phyloP scores from a whole-genome alignment of 2,888 invertebrate species.

The Brenthis ino region DNA sequence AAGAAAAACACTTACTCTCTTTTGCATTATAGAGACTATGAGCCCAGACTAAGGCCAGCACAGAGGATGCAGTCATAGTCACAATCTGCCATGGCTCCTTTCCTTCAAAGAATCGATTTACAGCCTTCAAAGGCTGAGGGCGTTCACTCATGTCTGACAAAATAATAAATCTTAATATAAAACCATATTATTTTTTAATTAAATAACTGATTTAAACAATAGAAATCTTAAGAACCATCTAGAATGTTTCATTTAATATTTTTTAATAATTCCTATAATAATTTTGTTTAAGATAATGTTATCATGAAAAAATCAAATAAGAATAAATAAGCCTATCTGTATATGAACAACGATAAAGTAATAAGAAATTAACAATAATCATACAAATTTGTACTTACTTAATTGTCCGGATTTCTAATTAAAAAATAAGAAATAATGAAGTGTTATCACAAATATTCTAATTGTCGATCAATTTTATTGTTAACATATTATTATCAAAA shows the following conservation, averaged over 20 bases:
- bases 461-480: slow-evolving; percentile 26
- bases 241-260: neutral
- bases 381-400: neutral
- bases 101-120: slow-evolving; percentile 84
- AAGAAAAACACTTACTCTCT: slow-evolving; percentile 82
- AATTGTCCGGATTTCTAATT: slow-evolving; percentile 3
- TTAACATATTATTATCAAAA: slow-evolving; percentile 22
- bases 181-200: too few relatives aligned
- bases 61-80: slow-evolving; percentile 88
- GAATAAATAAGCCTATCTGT: neutral
- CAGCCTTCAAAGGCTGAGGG: slow-evolving; percentile 69
- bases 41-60: slow-evolving; percentile 87
- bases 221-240: neutral
- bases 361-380: neutral
- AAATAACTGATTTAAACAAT: neutral
- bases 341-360: too few relatives aligned
- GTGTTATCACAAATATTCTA: slow-evolving; percentile 17
- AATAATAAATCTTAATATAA: neutral
- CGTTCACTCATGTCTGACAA: slow-evolving; percentile 65
- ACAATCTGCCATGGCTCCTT: slow-evolving; percentile 93
- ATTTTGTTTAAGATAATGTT: neutral
- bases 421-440: neutral
- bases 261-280: neutral
- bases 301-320: neutral
- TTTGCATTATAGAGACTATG: slow-evolving; percentile 87